Base-by-base conservation (phyloP, 2,113 vertebrate species). In the Polypterus senegalus region DNA sequence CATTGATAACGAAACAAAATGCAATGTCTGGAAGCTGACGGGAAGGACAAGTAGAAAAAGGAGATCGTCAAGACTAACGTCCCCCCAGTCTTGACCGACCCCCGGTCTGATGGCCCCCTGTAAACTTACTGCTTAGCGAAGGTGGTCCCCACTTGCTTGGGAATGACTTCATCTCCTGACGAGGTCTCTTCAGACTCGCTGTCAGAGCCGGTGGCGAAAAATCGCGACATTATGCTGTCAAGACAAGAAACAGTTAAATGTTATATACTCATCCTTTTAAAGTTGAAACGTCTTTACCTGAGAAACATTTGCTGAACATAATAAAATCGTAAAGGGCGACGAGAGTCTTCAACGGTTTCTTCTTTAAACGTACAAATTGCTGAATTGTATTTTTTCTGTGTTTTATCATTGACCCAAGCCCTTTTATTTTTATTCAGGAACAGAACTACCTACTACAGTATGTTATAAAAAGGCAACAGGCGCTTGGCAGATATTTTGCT, bases 171-270 rank as follows among this genome's bases (percentile, higher is more conserved):
- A 67, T 93, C 90, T 0, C 82, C 85, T 0, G 91, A 93, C 0
- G 87, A 81, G 3, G 91, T 91, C 58, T 89, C 89, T 76, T 94
- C 91, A 27, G 91, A 91, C 85, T 94, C 91, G 3, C 88, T 92
- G 87, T 94, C 92, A 59, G 91, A 91, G 58, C 90, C 91, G 54
- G 91, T 93, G 62, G 89, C 91, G 59, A 93, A 93, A 63, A 94
- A 94, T 61, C 92, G 88, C 48, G 92, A 94, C 92, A 94, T 93
- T 67, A 69, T 66, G 73, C 3, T 3, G 45, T 9, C 4, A 10
- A 7, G 6, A n/a, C 6, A 6, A 27, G 57, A 6, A 11, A 4
- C 9, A 54, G 53, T 54, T 11, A 54, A 54, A 9, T 9, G 9
- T 11, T 54, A 9, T 11, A 9, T 2, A 54, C n/a, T 2, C 2